Evolutionary conservation across 2,113 vertebrate genomes (phyloP).

Genomic region (Sterna hirundo): DNA sequence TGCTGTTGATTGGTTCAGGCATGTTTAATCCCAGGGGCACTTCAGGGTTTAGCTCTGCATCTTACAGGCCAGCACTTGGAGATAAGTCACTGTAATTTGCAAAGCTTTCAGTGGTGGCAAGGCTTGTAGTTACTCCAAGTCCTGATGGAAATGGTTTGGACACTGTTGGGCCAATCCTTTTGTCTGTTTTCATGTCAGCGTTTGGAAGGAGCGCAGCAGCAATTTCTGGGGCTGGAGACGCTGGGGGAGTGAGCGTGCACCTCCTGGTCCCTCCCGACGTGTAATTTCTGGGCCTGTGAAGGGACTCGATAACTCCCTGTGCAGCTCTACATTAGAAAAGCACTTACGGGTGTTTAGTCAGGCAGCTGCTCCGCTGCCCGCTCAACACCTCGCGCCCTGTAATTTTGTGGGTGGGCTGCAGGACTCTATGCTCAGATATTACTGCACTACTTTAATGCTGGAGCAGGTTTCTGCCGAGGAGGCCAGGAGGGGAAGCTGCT

Average conservation of each 20-base stretch:
- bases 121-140: not conserved
- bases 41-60: not conserved
- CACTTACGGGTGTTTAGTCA: not conserved
- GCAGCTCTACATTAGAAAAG: not conserved
- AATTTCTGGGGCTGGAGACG: not conserved
- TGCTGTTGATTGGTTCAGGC: not conserved
- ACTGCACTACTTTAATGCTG: not conserved
- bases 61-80: not conserved
- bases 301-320: not conserved
- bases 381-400: not conserved
- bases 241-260: accelerated
- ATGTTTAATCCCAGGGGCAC: not conserved
- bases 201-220: not conserved
- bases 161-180: accelerated
- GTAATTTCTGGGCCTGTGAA: accelerated
- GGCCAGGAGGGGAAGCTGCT: not conserved
- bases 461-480: not conserved
- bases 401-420: not conserved
- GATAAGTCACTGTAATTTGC: not conserved
- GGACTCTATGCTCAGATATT: not conserved
- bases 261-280: not conserved
- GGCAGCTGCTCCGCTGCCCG: not conserved
- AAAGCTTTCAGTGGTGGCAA: not conserved
- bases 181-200: not conserved
- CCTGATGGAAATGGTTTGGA: not conserved